Conservation (phyloP, 2,797 vertebrate species). For the Huso huso region DNA sequence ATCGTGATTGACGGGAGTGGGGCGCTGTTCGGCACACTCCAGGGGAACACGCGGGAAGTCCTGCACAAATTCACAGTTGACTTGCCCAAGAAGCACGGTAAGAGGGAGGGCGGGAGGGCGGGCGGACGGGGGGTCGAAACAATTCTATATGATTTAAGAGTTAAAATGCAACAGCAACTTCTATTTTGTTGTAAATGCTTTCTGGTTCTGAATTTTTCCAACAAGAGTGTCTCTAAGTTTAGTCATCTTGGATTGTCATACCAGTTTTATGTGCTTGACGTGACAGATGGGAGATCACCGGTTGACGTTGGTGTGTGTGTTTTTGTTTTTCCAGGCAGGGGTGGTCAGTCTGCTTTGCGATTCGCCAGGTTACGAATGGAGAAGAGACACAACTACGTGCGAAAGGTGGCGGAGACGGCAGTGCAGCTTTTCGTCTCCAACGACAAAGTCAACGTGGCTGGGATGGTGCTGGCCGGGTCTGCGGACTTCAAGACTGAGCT, state of each 20-base stretch:
- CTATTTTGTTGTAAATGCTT: too few species aligned
- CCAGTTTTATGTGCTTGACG: too few species aligned
- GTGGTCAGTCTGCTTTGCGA: slow-evolving; percentile 95
- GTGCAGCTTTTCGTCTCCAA: slow-evolving; percentile 97
- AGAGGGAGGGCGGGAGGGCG: slow-evolving; percentile 18
- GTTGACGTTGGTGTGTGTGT: background rate
- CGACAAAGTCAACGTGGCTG: slow-evolving; percentile 97
- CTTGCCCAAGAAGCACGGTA: slow-evolving; percentile 98
- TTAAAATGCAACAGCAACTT: too few species aligned
- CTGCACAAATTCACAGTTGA: slow-evolving; percentile 99
- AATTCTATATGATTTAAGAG: background rate
- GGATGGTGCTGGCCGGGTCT: slow-evolving; percentile 92
- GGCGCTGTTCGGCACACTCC: slow-evolving; percentile 92
- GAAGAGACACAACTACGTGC: slow-evolving; percentile 97
- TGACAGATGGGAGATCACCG: too few species aligned
- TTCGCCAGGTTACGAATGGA: slow-evolving; percentile 98
- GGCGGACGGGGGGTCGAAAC: slow-evolving; percentile 1
- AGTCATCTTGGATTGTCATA: too few species aligned
- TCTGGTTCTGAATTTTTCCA: too few species aligned
- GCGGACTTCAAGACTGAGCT: slow-evolving; percentile 98
- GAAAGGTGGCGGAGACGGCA: slow-evolving; percentile 96
- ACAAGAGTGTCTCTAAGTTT: too few species aligned
- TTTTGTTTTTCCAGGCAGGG: slow-evolving; percentile 69
- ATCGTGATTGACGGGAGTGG: slow-evolving; percentile 97
- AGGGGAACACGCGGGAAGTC: slow-evolving; percentile 97